Percentiles rank a stretch among this genome's conserved stretches.
Evolutionary conservation across 2,888 invertebrate genomes (phyloP).

Genomic region (Tanytarsus gracilentus): DNA sequence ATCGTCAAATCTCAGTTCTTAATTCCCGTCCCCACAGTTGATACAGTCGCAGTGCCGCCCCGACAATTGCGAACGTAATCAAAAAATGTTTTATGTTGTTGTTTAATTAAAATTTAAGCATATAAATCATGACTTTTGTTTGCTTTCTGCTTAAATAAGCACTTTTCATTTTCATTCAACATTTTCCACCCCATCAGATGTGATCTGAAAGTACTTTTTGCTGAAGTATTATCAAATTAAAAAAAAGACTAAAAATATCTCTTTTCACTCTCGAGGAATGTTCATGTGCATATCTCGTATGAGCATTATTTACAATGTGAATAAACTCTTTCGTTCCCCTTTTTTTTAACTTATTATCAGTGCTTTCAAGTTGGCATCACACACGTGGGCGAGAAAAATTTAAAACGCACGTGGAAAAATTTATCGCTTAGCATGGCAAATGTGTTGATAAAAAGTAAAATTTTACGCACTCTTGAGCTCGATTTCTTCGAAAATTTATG

Average conservation of each 20-base stretch:
- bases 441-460: no score
- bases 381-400: no score
- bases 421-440: no score
- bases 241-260: conserved; percentile 23
- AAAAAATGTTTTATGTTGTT: conserved; percentile 27
- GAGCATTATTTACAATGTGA: no score
- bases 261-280: no score
- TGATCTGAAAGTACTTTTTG: no score
- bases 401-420: no score
- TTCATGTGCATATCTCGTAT: no score
- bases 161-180: conserved; percentile 16
- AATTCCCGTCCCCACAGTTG: not conserved
- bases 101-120: conserved; percentile 26
- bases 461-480: no score
- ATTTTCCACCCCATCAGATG: conserved; percentile 21
- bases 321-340: not conserved
- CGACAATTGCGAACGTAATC: conserved; percentile 25
- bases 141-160: conserved; percentile 27
- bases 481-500: no score
- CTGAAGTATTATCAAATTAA: conserved; percentile 27
- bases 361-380: no score
- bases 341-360: not conserved
- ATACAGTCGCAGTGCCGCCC: no score
- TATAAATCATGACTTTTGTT: conserved; percentile 25
- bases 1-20: conserved; percentile 10